Evolutionary conservation across 2,888 invertebrate genomes (phyloP).

Genomic region (Tubulanus polymorphus): DNA sequence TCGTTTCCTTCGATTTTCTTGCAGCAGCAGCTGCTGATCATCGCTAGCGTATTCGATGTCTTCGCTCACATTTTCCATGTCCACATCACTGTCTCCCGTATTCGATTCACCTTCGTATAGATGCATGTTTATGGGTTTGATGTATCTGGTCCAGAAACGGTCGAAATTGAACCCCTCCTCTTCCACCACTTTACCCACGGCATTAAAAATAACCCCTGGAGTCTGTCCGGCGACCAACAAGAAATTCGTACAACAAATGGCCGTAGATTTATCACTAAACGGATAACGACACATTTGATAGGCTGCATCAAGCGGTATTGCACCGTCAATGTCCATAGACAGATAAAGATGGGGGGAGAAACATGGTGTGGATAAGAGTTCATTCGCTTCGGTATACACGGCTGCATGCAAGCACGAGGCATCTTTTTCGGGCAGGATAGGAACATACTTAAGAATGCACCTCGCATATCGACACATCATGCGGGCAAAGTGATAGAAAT

Average conservation of each 20-base stretch:
- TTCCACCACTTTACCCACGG: neutral
- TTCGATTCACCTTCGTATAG: neutral
- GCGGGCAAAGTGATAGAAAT: neutral
- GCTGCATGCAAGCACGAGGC: neutral
- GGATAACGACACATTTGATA: neutral
- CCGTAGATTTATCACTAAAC: neutral
- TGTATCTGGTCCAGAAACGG: neutral
- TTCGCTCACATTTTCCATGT: neutral
- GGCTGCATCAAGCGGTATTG: neutral
- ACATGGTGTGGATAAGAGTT: neutral
- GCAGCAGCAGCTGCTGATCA: neutral
- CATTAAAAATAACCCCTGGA: neutral
- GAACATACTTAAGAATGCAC: neutral
- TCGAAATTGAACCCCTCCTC: neutral
- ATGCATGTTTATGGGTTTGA: constrained; percentile 1
- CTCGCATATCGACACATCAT: neutral
- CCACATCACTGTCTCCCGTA: neutral
- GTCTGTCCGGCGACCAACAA: neutral
- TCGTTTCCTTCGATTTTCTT: neutral
- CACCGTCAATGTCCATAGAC: neutral
- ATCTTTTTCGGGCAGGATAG: neutral
- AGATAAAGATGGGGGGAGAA: neutral
- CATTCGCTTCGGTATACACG: neutral
- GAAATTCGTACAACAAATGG: neutral
- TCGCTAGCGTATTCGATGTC: neutral